Conservation (phyloP, 2,888 invertebrate genomes). For the Coecobrya sp. region DNA sequence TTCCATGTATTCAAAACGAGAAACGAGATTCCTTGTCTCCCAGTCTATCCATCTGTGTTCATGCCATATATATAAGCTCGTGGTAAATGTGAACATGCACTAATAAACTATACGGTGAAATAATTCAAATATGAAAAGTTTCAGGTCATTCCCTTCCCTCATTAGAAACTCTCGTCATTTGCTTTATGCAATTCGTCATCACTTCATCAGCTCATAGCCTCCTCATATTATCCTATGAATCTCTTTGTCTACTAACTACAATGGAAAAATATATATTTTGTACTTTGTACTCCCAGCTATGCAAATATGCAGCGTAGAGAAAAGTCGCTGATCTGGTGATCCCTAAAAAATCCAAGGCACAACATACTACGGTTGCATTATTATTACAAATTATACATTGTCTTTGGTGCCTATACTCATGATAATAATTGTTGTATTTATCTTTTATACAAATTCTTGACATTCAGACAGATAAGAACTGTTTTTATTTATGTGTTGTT, state of each 20-base stretch:
- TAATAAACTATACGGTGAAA: constrained; percentile 13
- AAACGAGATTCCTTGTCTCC: neutral
- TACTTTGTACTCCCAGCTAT: neutral
- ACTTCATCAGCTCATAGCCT: constrained; percentile 9
- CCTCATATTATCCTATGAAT: constrained; percentile 31
- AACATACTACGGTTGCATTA: constrained; percentile 19
- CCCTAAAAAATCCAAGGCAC: constrained; percentile 14
- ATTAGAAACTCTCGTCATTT: constrained; percentile 75
- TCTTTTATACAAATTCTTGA: constrained; percentile 26
- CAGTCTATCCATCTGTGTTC: neutral
- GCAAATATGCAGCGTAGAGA: constrained; percentile 54
- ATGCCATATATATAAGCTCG: neutral
- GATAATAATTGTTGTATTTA: constrained; percentile 28
- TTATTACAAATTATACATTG: constrained; percentile 2
- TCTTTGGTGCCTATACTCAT: neutral
- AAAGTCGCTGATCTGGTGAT: constrained; percentile 52
- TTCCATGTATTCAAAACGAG: neutral
- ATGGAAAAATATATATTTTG: neutral
- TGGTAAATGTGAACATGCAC: neutral
- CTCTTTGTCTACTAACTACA: neutral
- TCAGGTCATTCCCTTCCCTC: constrained; percentile 83
- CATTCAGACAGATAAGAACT: constrained; percentile 51
- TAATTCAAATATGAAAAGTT: constrained; percentile 80
- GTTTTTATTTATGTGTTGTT: constrained; percentile 42
- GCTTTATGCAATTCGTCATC: constrained; percentile 34